Base-by-base conservation (phyloP, 2,797 vertebrate genomes). In the Menidia menidia region DNA sequence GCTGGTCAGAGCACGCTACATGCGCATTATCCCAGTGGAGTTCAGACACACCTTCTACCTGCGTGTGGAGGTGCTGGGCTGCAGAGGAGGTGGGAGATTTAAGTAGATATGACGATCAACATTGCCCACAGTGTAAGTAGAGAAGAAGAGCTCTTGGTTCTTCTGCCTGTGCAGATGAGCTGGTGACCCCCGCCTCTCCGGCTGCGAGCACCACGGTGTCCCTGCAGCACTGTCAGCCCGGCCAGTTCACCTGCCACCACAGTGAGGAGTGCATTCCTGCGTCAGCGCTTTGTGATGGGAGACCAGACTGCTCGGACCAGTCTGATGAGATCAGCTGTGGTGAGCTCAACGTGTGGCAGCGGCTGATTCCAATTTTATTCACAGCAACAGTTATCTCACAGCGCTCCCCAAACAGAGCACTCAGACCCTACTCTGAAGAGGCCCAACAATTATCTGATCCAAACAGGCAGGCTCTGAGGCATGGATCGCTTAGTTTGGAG, bases 261-360 rank as follows among this genome's bases (percentile, higher is more conserved):
- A 87, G 86, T 55, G 73, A 77, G 0, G 90, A 89, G 71, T 97
- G 96, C 8, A 65, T 97, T 43, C 52, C 90, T n/a, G 62, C 61
- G 18, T 87, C 89, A 8, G 85, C 79, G 30, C 89, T 96, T 7
- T 96, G 96, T 58, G 94, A 98, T 0, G 95, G 96, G 0, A 63
- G 43, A 3, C 71, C 80, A 0, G 95, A 96, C 86, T 97, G 96
- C 76, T 87, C 67, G 0, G 95, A 97, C 63, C 85, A 82, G 30
- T 96, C 94, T 0, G 96, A 96, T 0, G 96, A 97, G 79, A 88
- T 88, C 30, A 77, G 52, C 79, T 94, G 93, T 73, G 93, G 93
- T 94, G 54, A 86, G 90, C n/a, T n/a, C n/a, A n/a, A n/a, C n/a
- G n/a, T n/a, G n/a, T n/a, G n/a, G n/a, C n/a, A n/a, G n/a, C n/a